Evolutionary conservation across 2,888 invertebrate species (phyloP).

Genomic region (Chamaedrilus cognettii): DNA sequence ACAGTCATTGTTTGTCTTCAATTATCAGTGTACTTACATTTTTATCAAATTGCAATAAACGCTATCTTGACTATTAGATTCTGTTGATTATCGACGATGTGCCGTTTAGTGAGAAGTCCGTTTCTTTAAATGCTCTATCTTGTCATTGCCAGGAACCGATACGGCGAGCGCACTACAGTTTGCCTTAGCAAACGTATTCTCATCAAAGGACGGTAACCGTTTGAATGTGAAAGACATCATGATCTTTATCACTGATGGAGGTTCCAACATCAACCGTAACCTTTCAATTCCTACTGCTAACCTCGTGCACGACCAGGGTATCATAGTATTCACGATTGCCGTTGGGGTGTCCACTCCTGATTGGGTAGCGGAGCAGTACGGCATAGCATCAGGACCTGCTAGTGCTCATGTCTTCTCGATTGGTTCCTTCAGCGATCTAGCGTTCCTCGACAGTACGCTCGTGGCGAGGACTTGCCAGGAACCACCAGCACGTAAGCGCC

Average conservation of each 20-base stretch:
- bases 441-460: constrained; percentile 36
- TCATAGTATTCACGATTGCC: constrained; percentile 45
- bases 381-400: constrained; percentile 46
- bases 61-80: too few species aligned
- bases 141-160: constrained; percentile 22
- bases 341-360: constrained; percentile 39
- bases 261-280: constrained; percentile 22
- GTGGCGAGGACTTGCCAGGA: constrained; percentile 34
- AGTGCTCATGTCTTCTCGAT: constrained; percentile 49
- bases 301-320: constrained; percentile 39
- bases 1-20: too few species aligned
- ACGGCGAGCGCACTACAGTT: constrained; percentile 18
- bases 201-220: constrained; percentile 20
- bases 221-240: constrained; percentile 34
- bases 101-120: too few species aligned
- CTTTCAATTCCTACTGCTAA: constrained; percentile 40
- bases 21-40: too few species aligned
- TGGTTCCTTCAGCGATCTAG: constrained; percentile 45
- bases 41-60: too few species aligned
- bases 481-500: constrained; percentile 34
- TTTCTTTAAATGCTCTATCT: too few species aligned
- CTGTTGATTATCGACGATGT: too few species aligned
- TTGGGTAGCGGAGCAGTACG: constrained; percentile 30
- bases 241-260: constrained; percentile 36
- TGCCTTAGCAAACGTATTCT: constrained; percentile 14